phyloP scores from a whole-genome alignment of 1,140 invertebrate species.

The Linepithema humile region DNA sequence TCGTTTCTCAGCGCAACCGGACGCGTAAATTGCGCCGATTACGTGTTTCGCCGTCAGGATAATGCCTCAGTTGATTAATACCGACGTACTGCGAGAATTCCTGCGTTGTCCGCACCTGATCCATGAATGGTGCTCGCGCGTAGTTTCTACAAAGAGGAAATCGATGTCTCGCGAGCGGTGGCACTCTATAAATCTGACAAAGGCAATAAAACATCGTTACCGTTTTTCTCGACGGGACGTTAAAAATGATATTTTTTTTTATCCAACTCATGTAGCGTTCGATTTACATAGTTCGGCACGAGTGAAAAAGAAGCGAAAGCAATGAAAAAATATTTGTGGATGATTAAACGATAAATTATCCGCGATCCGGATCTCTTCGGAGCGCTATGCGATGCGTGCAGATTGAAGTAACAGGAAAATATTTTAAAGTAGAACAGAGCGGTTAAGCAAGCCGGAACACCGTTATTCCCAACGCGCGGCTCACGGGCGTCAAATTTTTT shows the following conservation, averaged over 20 bases:
- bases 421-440: background rate
- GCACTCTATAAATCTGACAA: slow-evolving; percentile 43
- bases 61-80: slow-evolving; percentile 57
- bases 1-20: background rate
- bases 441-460: background rate
- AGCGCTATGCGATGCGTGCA: background rate
- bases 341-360: slow-evolving; percentile 1
- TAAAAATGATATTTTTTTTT: background rate
- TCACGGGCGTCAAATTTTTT: background rate
- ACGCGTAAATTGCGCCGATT: slow-evolving; percentile 37
- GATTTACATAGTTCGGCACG: background rate
- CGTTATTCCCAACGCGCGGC: background rate
- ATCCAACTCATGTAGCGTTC: too few species aligned
- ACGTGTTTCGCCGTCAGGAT: slow-evolving; percentile 9
- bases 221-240: background rate
- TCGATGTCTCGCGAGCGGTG: slow-evolving; percentile 38
- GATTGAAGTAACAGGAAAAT: background rate
- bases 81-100: slow-evolving; percentile 50
- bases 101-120: slow-evolving; percentile 21
- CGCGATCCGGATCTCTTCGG: background rate
- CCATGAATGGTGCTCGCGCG: slow-evolving; percentile 30
- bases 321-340: background rate
- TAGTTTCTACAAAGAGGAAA: slow-evolving; percentile 63
- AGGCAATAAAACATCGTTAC: slow-evolving; percentile 55
- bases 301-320: background rate